Percentiles rank a stretch among this genome's conserved stretches.
These are phyloP conservation scores for Acanthurus lineatus DNA, from an alignment of 2,797 vertebrate species.

Conservation along the genomic window DNA sequence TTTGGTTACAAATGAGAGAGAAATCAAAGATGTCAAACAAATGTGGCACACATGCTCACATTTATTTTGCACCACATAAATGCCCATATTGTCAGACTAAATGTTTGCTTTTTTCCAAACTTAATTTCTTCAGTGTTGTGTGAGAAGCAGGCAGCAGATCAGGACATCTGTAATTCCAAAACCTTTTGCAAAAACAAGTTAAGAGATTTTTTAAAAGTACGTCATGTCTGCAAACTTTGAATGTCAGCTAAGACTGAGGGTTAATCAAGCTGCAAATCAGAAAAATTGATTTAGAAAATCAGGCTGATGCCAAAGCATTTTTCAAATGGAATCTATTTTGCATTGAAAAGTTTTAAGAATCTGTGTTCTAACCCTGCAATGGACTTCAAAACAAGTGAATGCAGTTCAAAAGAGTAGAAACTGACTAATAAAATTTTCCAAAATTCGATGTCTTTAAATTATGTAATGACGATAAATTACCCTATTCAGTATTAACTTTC, in stretches of 20 bases:
- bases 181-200: constrained; percentile 9
- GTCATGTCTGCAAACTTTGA: not conserved
- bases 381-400: not conserved
- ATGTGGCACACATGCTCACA: not conserved
- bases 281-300: constrained; percentile 6
- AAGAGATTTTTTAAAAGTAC: not conserved
- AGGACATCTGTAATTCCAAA: not conserved
- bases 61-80: not conserved
- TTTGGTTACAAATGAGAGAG: not conserved
- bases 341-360: not conserved
- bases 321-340: not conserved
- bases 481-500: not conserved
- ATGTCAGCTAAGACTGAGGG: constrained; percentile 8
- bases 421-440: not conserved
- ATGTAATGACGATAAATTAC: not conserved
- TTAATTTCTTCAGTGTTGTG: constrained; percentile 5
- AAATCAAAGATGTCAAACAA: not conserved
- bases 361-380: not conserved
- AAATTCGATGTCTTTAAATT: not conserved
- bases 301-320: not conserved
- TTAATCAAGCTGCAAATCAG: constrained; percentile 14
- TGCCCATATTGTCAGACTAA: not conserved
- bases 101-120: not conserved
- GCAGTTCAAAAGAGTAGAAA: not conserved
- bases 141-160: constrained; percentile 1